phyloP scores from a whole-genome alignment of 2,888 invertebrate genomes.

The Tenthredo mesomela region DNA sequence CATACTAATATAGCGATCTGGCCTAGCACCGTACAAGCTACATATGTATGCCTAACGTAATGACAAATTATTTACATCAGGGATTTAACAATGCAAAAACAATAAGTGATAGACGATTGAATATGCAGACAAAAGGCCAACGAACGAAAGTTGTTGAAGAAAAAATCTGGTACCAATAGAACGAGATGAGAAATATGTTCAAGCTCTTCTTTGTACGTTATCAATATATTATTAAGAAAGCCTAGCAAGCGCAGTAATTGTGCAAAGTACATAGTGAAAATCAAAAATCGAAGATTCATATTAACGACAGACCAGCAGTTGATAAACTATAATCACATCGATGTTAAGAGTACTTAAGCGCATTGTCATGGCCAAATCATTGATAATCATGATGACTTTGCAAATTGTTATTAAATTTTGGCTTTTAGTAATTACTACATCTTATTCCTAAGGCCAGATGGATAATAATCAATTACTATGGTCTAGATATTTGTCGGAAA shows the following conservation, averaged over 20 bases:
- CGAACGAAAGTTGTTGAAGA: background rate
- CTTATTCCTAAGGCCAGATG: background rate
- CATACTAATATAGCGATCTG: conserved; percentile 20
- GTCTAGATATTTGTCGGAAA: background rate
- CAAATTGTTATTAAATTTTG: background rate
- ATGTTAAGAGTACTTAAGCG: background rate
- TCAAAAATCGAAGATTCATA: background rate
- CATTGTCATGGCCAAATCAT: background rate
- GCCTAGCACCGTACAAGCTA: conserved; percentile 45
- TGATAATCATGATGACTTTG: background rate
- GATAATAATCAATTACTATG: background rate
- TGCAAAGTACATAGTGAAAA: background rate
- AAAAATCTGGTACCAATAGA: background rate
- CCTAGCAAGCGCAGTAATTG: background rate
- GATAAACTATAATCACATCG: conserved; percentile 15
- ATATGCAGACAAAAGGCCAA: background rate
- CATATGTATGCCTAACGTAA: conserved; percentile 36
- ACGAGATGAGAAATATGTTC: background rate
- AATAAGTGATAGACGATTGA: background rate
- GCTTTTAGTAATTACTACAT: background rate
- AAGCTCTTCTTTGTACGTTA: background rate
- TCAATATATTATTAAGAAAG: background rate
- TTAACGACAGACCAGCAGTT: background rate
- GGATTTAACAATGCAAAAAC: background rate
- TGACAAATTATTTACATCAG: conserved; percentile 47